A percentile compares a stretch with the other conserved stretches of the same genome.
Evolutionary conservation across 2,888 invertebrate species (phyloP).

Genomic region (Gasteruption jaculator): DNA sequence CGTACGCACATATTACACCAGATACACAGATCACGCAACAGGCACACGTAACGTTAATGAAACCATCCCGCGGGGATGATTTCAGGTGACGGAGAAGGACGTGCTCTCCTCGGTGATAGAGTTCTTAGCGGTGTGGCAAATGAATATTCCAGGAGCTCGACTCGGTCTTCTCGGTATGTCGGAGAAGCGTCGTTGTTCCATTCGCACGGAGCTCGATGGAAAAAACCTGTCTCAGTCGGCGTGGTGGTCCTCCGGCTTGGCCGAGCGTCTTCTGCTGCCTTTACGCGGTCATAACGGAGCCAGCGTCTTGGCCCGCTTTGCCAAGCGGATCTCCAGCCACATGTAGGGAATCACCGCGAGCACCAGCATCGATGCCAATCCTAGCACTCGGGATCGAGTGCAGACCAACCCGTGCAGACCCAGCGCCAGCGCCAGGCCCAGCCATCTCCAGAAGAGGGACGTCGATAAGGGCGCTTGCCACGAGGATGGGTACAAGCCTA

Average conservation of each 20-base stretch:
- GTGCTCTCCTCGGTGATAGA: conserved; percentile 21
- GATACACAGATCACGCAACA: no score
- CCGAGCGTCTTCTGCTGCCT: conserved; percentile 24
- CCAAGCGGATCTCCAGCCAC: conserved; percentile 55
- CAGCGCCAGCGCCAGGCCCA: conserved; percentile 58
- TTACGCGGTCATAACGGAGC: conserved; percentile 52
- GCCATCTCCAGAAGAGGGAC: conserved; percentile 55
- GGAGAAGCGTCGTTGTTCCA: conserved; percentile 12
- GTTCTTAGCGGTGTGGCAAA: conserved; percentile 28
- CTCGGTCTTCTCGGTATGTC: conserved; percentile 19
- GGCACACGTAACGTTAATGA: no score
- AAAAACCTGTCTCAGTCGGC: conserved; percentile 45
- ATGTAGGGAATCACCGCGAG: conserved; percentile 56
- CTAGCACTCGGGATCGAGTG: conserved; percentile 53
- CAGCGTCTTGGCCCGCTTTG: conserved; percentile 52
- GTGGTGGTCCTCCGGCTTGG: conserved; percentile 28
- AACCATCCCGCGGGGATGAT: no score
- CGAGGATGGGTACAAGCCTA: conserved; percentile 46
- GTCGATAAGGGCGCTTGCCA: conserved; percentile 52
- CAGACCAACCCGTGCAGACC: conserved; percentile 60
- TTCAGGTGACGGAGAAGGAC: conserved; percentile 15
- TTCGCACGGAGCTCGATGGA: conserved; percentile 38
- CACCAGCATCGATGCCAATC: conserved; percentile 53
- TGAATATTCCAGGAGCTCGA: conserved; percentile 23
- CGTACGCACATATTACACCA: no score